Evolutionary conservation across 1,140 invertebrate species (phyloP), one percentile per base, ranked within the genome.

Genomic region (Papilio xuthus): DNA sequence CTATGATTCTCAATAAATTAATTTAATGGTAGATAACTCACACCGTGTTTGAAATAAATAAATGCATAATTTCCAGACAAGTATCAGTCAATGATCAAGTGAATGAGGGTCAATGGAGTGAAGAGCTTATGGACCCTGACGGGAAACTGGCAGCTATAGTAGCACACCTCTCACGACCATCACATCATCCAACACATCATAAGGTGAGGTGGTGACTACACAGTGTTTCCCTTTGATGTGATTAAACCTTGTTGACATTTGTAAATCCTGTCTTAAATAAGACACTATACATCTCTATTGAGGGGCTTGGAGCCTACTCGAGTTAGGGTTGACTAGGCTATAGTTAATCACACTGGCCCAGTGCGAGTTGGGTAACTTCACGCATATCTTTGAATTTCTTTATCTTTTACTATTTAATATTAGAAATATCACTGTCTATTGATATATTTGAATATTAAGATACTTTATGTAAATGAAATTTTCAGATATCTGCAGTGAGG

Each of bases 101-200:
- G 13, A 83, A 82, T 0, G 90, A 91, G 26, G 89, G 89, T 0
- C 86, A 84, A 20, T 92, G 92, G 90, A 85, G 84, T 1, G 91
- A 91, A 71, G 91, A 93, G 72, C 77, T 92, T 0, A 63, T 92
- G 70, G 91, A 92, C n/a, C 80, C 89, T 1, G 91, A 93, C 12
- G 83, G 86, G 2, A 82, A 87, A 47, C 77, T 93, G 18, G 92
- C 90, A 7, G 91, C 90, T 0, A 80, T 92, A 0, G 88, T 92
- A 60, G 90, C 92, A 0, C 92, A 92, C 41, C 81, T 90, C 20
- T 71, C 89, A 0, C 80, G 87, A 13, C 73, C 81, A 20, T 78
- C 84, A 10, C 87, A 87, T 44, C 84, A 87, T 78, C 83, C 78
- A 80, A 20, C 78, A 70, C 85, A 89, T 78, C 89, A 87, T 77